Evolutionary conservation across 2,888 invertebrate genomes (phyloP), one percentile per base, ranked within the genome.

Genomic region (Ctena decussata): DNA sequence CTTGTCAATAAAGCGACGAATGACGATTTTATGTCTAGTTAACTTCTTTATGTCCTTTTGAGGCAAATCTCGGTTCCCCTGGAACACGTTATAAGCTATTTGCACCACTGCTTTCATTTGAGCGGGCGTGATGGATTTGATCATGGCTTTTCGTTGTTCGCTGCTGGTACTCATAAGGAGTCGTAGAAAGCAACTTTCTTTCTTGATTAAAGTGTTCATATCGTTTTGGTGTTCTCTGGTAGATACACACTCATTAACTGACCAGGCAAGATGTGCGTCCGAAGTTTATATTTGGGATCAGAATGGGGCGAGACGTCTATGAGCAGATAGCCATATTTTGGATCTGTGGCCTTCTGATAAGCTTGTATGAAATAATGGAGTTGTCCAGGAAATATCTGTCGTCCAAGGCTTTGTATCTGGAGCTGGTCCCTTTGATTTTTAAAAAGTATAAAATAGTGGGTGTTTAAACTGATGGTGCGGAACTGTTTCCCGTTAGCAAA

Each of bases 401-500:
- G 11, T n/a, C 49, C 74, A 12, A 74, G 41, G 6, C 27, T 27
- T 30, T 27, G 69, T 18, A 69, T 6, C 69, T 69, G 69, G 18
- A 65, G 35, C 35, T 41, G 53, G 41, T 81, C 84, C 60, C 84
- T 27, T 24, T 77, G 53, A 18, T 84, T 86, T 21, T 77, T 82
- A 46, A 87, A 86, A 30, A 87, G 39, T 27, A 88, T 69, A 41
- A 88, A 86, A 77, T 88, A 90, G 80, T 89, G 87, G 49, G 82
- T 82, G 49, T 89, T 88, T 72, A 90, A 71, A 77, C 79, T 84
- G 5, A 86, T 80, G 1, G 87, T 88, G 18, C 89, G 74, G 76
- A 89, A 87, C 21, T 78, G 82, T 83, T 89, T 89, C 30, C 84
- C 83, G 53, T 81, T 76, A 30, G 80, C 41, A 85, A 88, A 90